A percentile compares a stretch with the other conserved stretches of the same genome.
These are phyloP conservation scores for Drosophila sucinea DNA, from an alignment of 1,140 invertebrate genomes.

Conservation along the genomic window DNA sequence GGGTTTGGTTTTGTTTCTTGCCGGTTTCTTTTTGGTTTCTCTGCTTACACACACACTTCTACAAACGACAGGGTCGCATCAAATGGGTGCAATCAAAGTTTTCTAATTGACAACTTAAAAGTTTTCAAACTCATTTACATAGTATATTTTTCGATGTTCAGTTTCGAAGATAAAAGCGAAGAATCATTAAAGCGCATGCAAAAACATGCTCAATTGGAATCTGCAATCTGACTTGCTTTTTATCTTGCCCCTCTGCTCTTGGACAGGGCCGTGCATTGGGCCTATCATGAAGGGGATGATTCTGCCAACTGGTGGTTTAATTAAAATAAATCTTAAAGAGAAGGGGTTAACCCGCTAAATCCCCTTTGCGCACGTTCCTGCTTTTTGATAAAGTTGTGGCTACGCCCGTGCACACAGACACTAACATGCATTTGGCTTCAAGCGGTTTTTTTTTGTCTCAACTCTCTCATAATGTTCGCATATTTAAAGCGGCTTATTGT, in stretches of 20 bases:
- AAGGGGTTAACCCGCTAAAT: too few species aligned
- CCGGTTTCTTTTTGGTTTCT: conserved; percentile 50
- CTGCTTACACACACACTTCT: conserved; percentile 20
- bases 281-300: too few species aligned
- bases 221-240: too few species aligned
- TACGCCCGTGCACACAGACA: conserved; percentile 5
- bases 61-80: background rate
- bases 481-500: conserved; percentile 43
- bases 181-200: too few species aligned
- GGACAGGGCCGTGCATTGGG: too few species aligned
- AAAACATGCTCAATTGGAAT: too few species aligned
- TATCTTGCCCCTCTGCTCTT: too few species aligned
- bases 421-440: conserved; percentile 10
- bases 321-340: too few species aligned
- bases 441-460: conserved; percentile 43
- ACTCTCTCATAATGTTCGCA: conserved; percentile 35
- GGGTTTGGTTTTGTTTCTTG: conserved; percentile 19
- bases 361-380: too few species aligned
- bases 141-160: too few species aligned
- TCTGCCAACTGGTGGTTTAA: too few species aligned
- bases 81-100: background rate
- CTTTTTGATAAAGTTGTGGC: background rate
- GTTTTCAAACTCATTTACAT: too few species aligned
- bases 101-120: background rate
- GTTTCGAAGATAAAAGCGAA: background rate